Evolutionary conservation across 92 coral and sea anemone genomes (phyloP).

Genomic region (Hydrozoanthus gracilis): DNA sequence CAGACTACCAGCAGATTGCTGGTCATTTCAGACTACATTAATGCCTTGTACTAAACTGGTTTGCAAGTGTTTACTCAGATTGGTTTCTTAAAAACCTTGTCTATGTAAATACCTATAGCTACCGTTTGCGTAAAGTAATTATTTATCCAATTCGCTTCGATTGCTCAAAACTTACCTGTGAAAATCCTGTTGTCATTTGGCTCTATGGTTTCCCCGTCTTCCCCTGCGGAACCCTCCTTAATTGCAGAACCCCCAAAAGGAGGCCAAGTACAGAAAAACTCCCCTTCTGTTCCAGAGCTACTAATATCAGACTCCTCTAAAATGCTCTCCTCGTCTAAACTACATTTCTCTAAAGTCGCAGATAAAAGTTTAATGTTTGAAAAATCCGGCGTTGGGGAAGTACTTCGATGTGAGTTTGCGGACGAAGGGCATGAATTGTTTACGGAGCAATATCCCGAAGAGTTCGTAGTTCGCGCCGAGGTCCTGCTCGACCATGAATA

Average conservation of each 20-base stretch:
- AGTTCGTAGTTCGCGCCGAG: slow-evolving; percentile 73
- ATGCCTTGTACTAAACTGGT: too few species aligned
- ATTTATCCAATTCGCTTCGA: not conserved
- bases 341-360: slow-evolving; percentile 76
- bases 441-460: slow-evolving; percentile 95
- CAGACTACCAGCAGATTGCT: too few species aligned
- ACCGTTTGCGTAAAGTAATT: not conserved
- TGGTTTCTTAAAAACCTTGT: too few species aligned
- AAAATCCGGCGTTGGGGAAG: slow-evolving; percentile 96
- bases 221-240: not conserved
- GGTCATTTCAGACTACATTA: too few species aligned
- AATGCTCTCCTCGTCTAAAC: slow-evolving; percentile 66
- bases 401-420: slow-evolving; percentile 93
- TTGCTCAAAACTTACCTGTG: slow-evolving; percentile 9
- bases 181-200: not conserved
- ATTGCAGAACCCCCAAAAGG: not conserved
- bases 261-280: slow-evolving; percentile 37
- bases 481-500: slow-evolving; percentile 84
- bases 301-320: slow-evolving; percentile 55
- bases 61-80: too few species aligned
- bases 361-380: slow-evolving; percentile 77
- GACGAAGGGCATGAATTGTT: slow-evolving; percentile 97
- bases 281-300: slow-evolving; percentile 26
- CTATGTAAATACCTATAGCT: not conserved
- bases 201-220: not conserved